Conservation (phyloP, 2,113 vertebrate genomes). For the Thalassarche chlororhynchos region DNA sequence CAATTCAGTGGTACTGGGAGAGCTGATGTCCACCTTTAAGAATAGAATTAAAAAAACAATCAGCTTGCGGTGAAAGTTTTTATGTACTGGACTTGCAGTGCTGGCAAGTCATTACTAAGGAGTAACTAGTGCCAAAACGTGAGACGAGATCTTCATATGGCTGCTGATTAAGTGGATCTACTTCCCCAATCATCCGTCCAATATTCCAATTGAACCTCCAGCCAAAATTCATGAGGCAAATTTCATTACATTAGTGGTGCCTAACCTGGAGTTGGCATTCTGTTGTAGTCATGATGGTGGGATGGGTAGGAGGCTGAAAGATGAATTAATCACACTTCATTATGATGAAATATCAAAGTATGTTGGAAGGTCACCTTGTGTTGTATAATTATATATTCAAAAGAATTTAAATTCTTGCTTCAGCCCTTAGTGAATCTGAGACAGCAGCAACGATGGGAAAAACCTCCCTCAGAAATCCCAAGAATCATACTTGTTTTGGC, state of each 20-base stretch:
- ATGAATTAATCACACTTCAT: slow-evolving; percentile 6
- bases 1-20: not conserved
- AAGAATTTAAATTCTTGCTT: slow-evolving; percentile 61
- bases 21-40: not conserved
- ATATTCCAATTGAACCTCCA: not conserved
- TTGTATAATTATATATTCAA: slow-evolving; percentile 20
- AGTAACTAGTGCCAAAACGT: not conserved
- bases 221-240: slow-evolving; percentile 25
- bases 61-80: not conserved
- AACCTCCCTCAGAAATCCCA: slow-evolving; percentile 79
- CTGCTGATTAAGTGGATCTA: not conserved
- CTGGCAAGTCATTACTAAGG: not conserved
- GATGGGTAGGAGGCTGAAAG: slow-evolving; percentile 27
- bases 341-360: slow-evolving; percentile 26
- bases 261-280: not conserved
- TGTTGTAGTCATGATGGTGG: not conserved
- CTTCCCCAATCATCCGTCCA: not conserved
- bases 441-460: slow-evolving; percentile 74
- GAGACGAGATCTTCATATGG: not conserved
- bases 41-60: not conserved
- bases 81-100: not conserved
- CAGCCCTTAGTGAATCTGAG: slow-evolving; percentile 71
- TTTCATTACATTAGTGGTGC: not conserved
- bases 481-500: slow-evolving; percentile 81
- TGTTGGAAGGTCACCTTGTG: slow-evolving; percentile 28